Evolutionary conservation across 2,113 vertebrate genomes (phyloP).

Genomic region (Lycocorax pyrrhopterus): DNA sequence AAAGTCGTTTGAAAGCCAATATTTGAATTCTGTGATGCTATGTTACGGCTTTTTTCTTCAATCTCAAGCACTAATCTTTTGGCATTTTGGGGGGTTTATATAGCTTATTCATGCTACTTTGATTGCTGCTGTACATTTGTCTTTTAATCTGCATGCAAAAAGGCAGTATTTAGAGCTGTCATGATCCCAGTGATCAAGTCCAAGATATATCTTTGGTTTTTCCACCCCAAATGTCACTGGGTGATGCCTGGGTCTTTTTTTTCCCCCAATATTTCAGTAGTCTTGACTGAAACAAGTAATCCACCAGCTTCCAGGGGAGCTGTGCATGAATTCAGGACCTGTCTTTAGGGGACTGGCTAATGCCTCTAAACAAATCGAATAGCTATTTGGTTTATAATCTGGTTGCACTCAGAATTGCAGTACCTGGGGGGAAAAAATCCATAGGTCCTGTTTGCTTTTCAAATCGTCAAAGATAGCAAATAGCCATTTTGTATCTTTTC

Average conservation of each 20-base stretch:
- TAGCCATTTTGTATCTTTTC: not conserved
- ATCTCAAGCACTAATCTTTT: not conserved
- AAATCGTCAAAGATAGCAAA: not conserved
- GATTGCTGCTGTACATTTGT: not conserved
- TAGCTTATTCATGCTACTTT: not conserved
- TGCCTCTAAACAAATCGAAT: not conserved
- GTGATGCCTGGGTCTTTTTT: not conserved
- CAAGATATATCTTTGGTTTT: not conserved
- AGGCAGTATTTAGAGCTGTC: not conserved
- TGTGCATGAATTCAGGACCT: not conserved
- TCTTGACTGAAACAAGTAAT: not conserved
- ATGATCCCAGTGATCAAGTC: not conserved
- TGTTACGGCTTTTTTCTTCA: not conserved
- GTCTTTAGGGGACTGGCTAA: not conserved
- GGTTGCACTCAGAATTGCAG: not conserved
- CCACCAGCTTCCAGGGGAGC: not conserved
- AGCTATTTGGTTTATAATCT: not conserved
- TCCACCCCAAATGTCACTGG: not conserved
- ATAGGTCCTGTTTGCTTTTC: conserved; percentile 11
- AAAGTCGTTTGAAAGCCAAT: not conserved
- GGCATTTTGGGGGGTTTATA: not conserved
- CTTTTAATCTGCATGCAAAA: not conserved
- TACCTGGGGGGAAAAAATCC: not conserved
- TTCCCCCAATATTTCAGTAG: not conserved
- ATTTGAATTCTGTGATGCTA: not conserved